Evolutionary conservation across 2,113 vertebrate genomes (phyloP).

Genomic region (Austrofundulus limnaeus): DNA sequence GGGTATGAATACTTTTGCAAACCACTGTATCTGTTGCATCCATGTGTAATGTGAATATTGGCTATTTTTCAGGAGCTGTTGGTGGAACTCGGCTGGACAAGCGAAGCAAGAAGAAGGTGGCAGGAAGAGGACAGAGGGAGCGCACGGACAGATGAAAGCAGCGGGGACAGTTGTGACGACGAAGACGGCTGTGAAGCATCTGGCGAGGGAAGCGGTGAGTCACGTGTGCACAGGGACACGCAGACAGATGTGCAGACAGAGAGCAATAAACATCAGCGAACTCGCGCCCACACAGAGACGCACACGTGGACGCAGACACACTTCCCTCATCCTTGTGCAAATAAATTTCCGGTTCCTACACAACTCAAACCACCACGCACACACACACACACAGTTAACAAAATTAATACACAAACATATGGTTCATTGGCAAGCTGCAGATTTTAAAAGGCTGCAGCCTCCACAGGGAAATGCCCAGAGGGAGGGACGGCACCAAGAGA

Average conservation of each 20-base stretch:
- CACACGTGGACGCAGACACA: not conserved
- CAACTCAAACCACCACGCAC: not conserved
- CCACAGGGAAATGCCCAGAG: conserved; percentile 54
- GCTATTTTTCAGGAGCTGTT: conserved; percentile 72
- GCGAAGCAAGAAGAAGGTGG: conserved; percentile 40
- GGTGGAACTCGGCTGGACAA: conserved; percentile 69
- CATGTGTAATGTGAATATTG: conserved; percentile 5
- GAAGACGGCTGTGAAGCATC: conserved; percentile 90
- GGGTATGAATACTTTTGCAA: too few species aligned
- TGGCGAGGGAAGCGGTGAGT: conserved; percentile 75
- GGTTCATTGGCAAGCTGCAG: conserved; percentile 21
- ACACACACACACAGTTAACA: conserved; percentile 27
- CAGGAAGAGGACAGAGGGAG: conserved; percentile 70
- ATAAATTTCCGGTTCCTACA: conserved; percentile 7
- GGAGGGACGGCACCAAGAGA: conserved; percentile 41
- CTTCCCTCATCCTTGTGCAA: conserved; percentile 8
- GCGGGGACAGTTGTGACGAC: conserved; percentile 87
- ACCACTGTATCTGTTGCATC: too few species aligned
- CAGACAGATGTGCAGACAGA: not conserved
- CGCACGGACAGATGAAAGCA: conserved; percentile 75
- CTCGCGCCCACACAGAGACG: conserved; percentile 21
- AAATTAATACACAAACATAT: conserved; percentile 17
- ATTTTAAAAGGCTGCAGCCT: conserved; percentile 44
- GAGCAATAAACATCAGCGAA: conserved; percentile 37
- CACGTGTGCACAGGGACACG: conserved; percentile 17